Conservation (phyloP, 2,113 vertebrate genomes). For the Rallus limicola region DNA sequence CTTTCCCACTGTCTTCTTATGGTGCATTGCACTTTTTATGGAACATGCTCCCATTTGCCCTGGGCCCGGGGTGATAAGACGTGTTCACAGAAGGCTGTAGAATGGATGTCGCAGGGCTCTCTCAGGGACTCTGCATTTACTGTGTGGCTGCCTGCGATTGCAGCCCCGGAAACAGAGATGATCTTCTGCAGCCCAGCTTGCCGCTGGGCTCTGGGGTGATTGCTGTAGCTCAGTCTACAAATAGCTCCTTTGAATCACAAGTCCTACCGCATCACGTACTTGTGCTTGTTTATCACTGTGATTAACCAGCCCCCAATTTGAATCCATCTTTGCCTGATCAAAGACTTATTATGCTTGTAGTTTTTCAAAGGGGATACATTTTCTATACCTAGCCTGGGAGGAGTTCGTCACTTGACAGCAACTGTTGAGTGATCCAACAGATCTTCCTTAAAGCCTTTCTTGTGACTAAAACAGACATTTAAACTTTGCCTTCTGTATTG, state of each 20-base stretch:
- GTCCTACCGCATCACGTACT: background rate
- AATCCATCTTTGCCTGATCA: background rate
- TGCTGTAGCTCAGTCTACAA: background rate
- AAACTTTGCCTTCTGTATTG: background rate
- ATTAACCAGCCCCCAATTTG: background rate
- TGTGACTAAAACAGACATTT: background rate
- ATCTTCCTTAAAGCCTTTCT: background rate
- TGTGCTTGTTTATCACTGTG: background rate
- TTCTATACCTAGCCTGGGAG: background rate
- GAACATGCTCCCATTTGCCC: background rate
- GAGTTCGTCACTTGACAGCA: background rate
- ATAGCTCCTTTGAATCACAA: background rate
- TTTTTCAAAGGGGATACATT: background rate
- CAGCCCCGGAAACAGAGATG: background rate
- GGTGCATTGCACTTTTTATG: background rate
- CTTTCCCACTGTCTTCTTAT: background rate
- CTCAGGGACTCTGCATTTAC: background rate
- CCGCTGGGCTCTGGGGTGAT: background rate
- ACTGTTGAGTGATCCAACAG: background rate
- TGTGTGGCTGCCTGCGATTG: background rate
- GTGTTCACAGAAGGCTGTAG: background rate
- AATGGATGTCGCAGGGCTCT: background rate
- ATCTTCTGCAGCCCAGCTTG: background rate
- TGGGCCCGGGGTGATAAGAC: background rate
- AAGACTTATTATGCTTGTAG: background rate